Base-by-base conservation (phyloP, 2,888 invertebrate species). In the Onthophagus sagittarius region DNA sequence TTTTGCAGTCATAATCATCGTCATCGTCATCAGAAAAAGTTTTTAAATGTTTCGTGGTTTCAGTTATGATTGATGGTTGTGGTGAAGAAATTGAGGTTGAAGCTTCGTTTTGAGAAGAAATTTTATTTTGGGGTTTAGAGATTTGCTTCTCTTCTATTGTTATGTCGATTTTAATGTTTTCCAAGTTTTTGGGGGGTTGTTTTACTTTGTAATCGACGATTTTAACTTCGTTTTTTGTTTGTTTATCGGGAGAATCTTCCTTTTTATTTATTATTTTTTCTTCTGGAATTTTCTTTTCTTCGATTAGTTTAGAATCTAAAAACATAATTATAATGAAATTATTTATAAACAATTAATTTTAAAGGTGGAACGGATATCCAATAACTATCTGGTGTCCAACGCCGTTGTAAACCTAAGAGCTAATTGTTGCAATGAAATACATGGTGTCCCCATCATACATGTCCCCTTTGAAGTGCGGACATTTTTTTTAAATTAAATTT, bases 1-100 rank as follows among this genome's bases (percentile, higher is more conserved):
- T 80, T 81, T 84, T 82, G 78, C 82, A 77, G 64, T 85, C 83
- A 75, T 83, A 83, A 33, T 83, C 83, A 14, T 83, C 82, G n/a
- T 80, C 73, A 69, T 83, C 82, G 75, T 79, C 79, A 15, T 53
- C 62, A 5, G 13, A 71, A 4, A 65, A 65, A 6, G 72, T 53
- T 39, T 70, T 71, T 33, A n/a, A 32, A 63, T 15, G 31, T 62
- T 15, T 15, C 0, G 5, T 15, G 9, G 2, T 64, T 64, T 23
- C 32, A 15, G 9, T 72, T 23, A 23, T 1, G 23, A 23, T 23
- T 23, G 23, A 23, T 23, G 23, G 3, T 23, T 1, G 3, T 23
- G 11, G 6, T 1, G 39, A 1, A 1, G 39, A 53, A 53, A 33
- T 33, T 33, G 33, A 33, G 7, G 39, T 1, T 2, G 39, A 53